These are phyloP conservation scores for Hyposoter dolosus DNA, from an alignment of 2,888 invertebrate species.

Conservation along the genomic window DNA sequence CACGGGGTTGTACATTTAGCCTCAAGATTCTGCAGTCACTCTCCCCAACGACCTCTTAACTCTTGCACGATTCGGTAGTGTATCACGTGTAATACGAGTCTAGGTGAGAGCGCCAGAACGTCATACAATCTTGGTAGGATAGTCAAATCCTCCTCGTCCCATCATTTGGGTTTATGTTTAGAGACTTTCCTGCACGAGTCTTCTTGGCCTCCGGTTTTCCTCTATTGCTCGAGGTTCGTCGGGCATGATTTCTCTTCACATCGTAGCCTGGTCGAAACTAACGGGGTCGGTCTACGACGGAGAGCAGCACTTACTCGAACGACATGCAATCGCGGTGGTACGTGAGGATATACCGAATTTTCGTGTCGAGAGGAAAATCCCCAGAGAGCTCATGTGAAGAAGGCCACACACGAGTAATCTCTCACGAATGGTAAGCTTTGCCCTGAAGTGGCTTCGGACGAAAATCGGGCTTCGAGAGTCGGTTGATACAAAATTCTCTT, in stretches of 20 bases:
- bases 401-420: conserved; percentile 53
- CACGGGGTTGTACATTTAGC: not conserved
- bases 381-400: not conserved
- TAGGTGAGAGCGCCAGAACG: not conserved
- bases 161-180: conserved; percentile 55
- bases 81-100: conserved; percentile 25
- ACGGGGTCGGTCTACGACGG: conserved; percentile 2
- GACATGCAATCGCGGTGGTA: conserved; percentile 64
- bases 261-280: not conserved
- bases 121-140: conserved; percentile 17
- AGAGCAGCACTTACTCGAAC: conserved; percentile 56
- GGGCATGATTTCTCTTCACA: not conserved
- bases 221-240: conserved; percentile 16
- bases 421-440: conserved; percentile 46
- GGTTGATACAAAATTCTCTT: conserved; percentile 17
- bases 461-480: conserved; percentile 17
- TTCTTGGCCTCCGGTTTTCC: conserved; percentile 54
- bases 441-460: conserved; percentile 28
- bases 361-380: conserved; percentile 31
- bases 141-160: conserved; percentile 46
- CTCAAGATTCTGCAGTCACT: not conserved
- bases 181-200: conserved; percentile 49
- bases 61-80: conserved; percentile 10
- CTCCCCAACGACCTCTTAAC: not conserved
- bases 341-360: conserved; percentile 52